Evolutionary conservation across 2,888 invertebrate genomes (phyloP).

Genomic region (Andrena bucephala): DNA sequence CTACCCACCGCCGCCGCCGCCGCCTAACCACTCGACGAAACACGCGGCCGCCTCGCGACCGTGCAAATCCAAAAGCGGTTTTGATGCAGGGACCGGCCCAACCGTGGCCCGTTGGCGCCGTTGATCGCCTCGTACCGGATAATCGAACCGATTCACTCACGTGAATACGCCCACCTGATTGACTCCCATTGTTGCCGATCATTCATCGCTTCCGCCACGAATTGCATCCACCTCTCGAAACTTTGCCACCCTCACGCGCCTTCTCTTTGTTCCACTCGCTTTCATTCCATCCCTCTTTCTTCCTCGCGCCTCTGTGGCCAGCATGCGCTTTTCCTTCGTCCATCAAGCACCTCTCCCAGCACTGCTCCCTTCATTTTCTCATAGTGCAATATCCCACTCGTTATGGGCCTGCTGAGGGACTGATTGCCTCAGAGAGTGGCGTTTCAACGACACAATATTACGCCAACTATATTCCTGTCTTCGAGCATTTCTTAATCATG

Average conservation of each 20-base stretch:
- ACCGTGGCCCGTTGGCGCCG: slow-evolving; percentile 39
- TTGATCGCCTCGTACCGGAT: slow-evolving; percentile 74
- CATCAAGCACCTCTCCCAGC: slow-evolving; percentile 11
- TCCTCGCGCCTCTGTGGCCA: not conserved
- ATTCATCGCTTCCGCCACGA: slow-evolving; percentile 79
- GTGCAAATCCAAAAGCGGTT: slow-evolving; percentile 69
- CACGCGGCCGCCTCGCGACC: slow-evolving; percentile 39
- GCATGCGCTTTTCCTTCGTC: slow-evolving; percentile 24
- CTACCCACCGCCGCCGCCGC: slow-evolving; percentile 14
- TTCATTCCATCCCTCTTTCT: not conserved
- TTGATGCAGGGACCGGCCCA: slow-evolving; percentile 44
- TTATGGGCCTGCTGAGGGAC: no score
- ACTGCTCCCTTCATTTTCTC: not conserved
- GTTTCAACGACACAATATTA: not conserved
- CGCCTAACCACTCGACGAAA: slow-evolving; percentile 59
- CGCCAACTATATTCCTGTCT: not conserved
- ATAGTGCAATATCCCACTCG: not conserved
- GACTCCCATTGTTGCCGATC: slow-evolving; percentile 83
- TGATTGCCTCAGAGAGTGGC: not conserved
- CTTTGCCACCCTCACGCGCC: slow-evolving; percentile 45
- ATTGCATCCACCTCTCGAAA: slow-evolving; percentile 71
- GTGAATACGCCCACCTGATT: slow-evolving; percentile 81
- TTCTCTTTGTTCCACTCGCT: not conserved
- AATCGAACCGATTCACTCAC: slow-evolving; percentile 81
- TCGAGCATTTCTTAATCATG: slow-evolving; percentile 30